These are phyloP conservation scores for Geococcyx californianus DNA, from an alignment of 2,113 vertebrate species.

Conservation along the genomic window DNA sequence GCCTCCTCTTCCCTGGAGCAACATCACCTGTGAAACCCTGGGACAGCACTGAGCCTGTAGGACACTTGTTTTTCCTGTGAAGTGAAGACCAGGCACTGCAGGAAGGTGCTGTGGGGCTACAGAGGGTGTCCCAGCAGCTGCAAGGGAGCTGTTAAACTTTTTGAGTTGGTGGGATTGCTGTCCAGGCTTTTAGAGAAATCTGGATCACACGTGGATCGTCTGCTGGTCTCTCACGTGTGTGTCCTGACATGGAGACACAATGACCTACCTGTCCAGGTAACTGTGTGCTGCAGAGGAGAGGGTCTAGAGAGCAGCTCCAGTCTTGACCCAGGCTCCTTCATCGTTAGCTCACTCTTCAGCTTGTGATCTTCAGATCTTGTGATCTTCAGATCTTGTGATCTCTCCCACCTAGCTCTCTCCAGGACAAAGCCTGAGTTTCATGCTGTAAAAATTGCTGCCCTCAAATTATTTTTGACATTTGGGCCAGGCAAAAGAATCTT, in stretches of 20 bases:
- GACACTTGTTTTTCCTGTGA: background rate
- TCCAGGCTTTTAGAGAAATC: background rate
- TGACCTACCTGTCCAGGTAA: background rate
- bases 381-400: too few relatives aligned
- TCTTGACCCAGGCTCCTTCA: background rate
- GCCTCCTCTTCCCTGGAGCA: background rate
- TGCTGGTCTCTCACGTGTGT: background rate
- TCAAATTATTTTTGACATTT: background rate
- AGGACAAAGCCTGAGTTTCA: background rate
- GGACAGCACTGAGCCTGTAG: background rate
- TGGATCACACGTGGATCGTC: background rate
- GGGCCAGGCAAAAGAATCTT: background rate
- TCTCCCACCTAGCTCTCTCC: background rate
- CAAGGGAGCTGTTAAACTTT: background rate
- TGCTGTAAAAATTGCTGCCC: background rate
- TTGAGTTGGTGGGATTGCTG: background rate
- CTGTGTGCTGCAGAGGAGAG: background rate
- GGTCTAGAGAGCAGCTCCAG: background rate
- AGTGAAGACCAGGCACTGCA: background rate
- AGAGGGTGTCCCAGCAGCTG: background rate
- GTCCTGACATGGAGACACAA: background rate
- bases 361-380: too few relatives aligned
- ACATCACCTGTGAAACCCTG: background rate
- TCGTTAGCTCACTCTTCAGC: background rate
- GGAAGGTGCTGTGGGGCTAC: background rate